A percentile compares a stretch with the other conserved stretches of the same genome.
These are phyloP conservation scores for Drosophila paramelanica DNA, from an alignment of 2,888 invertebrate genomes.

Conservation along the genomic window DNA sequence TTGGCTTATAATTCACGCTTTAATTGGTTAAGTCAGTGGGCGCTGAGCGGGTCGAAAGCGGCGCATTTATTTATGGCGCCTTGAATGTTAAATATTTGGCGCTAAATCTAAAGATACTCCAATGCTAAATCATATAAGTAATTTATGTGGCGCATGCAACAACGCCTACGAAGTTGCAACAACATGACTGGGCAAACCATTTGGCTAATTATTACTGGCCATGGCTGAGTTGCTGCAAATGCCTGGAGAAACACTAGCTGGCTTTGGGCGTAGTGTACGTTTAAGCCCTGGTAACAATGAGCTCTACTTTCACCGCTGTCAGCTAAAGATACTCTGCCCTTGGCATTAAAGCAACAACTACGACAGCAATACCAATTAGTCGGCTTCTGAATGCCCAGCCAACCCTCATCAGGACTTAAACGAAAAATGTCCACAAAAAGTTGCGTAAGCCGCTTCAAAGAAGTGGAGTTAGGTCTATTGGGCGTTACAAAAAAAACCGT, in stretches of 20 bases:
- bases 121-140: slow-evolving; percentile 62
- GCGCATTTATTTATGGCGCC: slow-evolving; percentile 66
- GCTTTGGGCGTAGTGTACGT: slow-evolving; percentile 21
- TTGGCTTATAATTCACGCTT: slow-evolving; percentile 75
- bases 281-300: slow-evolving; percentile 54
- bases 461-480: slow-evolving; percentile 42
- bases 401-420: slow-evolving; percentile 69
- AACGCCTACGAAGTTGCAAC: slow-evolving; percentile 44
- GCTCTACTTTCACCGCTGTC: slow-evolving; percentile 39
- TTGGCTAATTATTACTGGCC: slow-evolving; percentile 69
- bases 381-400: slow-evolving; percentile 37
- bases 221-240: background rate
- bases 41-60: slow-evolving; percentile 35
- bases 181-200: slow-evolving; percentile 59
- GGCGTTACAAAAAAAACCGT: slow-evolving; percentile 35
- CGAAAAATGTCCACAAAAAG: slow-evolving; percentile 56
- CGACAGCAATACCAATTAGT: slow-evolving; percentile 74
- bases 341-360: background rate
- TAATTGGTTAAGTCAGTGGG: slow-evolving; percentile 71
- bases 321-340: slow-evolving; percentile 30
- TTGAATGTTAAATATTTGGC: slow-evolving; percentile 77
- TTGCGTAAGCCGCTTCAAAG: slow-evolving; percentile 59
- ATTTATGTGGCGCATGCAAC: slow-evolving; percentile 54
- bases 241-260: slow-evolving; percentile 6
- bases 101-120: slow-evolving; percentile 63